These are phyloP conservation scores for Hippopotamus amphibius DNA, from an alignment of 2,113 vertebrate genomes.

Conservation along the genomic window DNA sequence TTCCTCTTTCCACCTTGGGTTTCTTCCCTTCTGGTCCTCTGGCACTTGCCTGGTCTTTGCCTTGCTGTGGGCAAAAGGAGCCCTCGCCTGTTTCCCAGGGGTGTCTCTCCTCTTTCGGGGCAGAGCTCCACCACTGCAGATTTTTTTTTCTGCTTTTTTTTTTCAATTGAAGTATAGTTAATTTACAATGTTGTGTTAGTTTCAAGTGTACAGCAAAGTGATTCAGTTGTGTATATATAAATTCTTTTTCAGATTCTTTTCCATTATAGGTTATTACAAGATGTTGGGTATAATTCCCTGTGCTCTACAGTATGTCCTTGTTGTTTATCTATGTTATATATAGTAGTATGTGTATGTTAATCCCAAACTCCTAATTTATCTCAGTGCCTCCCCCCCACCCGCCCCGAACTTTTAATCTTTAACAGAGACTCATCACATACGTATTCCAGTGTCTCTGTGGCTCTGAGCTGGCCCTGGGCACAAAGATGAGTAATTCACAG, in stretches of 20 bases:
- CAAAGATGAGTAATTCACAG: slow-evolving; percentile 44
- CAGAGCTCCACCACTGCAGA: background rate
- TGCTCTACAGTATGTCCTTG: background rate
- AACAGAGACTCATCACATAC: background rate
- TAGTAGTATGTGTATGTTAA: background rate
- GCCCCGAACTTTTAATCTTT: background rate
- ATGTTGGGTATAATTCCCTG: background rate
- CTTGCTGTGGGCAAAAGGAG: background rate
- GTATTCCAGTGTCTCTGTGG: background rate
- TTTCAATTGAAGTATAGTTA: background rate
- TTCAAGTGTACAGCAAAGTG: background rate
- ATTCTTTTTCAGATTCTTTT: background rate
- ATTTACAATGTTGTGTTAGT: background rate
- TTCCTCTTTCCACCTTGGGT: background rate
- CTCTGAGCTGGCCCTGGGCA: background rate
- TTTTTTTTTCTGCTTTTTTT: background rate
- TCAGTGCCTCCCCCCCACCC: background rate
- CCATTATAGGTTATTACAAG: background rate
- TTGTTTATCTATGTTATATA: background rate
- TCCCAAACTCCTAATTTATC: background rate
- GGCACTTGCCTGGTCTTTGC: background rate
- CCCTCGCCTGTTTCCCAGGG: background rate
- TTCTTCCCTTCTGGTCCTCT: background rate
- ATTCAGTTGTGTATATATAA: background rate
- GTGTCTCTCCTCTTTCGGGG: background rate